phyloP scores from a whole-genome alignment of 2,888 invertebrate species.

The Tanaodytes sp. region DNA sequence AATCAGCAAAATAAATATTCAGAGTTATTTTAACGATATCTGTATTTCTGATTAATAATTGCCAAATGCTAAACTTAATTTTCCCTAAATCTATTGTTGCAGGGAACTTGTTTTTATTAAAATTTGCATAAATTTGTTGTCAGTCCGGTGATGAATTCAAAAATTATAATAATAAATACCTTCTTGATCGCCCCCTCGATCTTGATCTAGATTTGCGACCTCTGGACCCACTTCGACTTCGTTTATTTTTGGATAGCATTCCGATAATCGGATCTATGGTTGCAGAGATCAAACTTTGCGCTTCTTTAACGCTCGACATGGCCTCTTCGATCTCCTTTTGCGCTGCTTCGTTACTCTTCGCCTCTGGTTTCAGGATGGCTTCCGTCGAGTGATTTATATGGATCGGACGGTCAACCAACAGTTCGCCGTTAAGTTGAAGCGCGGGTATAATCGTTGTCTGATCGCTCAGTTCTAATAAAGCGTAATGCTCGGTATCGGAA shows the following conservation, averaged over 20 bases:
- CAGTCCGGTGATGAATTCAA: no score
- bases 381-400: slow-evolving; percentile 92
- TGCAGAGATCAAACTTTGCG: slow-evolving; percentile 94
- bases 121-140: no score
- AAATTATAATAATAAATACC: slow-evolving; percentile 21
- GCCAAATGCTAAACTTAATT: no score
- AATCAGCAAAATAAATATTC: no score
- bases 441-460: slow-evolving; percentile 91
- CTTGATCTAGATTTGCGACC: slow-evolving; percentile 77
- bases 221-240: slow-evolving; percentile 76
- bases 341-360: slow-evolving; percentile 95
- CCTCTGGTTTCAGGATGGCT: slow-evolving; percentile 92
- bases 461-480: slow-evolving; percentile 94
- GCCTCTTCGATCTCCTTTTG: slow-evolving; percentile 97
- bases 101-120: no score
- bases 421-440: slow-evolving; percentile 86
- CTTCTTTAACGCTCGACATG: slow-evolving; percentile 96
- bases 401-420: slow-evolving; percentile 82
- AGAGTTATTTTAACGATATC: no score
- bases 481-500: slow-evolving; percentile 83
- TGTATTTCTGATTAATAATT: no score
- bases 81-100: no score
- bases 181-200: slow-evolving; percentile 74
- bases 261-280: slow-evolving; percentile 94
- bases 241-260: slow-evolving; percentile 87